Conservation (phyloP, 2,888 invertebrate genomes). For the Mesochorus sp. region DNA sequence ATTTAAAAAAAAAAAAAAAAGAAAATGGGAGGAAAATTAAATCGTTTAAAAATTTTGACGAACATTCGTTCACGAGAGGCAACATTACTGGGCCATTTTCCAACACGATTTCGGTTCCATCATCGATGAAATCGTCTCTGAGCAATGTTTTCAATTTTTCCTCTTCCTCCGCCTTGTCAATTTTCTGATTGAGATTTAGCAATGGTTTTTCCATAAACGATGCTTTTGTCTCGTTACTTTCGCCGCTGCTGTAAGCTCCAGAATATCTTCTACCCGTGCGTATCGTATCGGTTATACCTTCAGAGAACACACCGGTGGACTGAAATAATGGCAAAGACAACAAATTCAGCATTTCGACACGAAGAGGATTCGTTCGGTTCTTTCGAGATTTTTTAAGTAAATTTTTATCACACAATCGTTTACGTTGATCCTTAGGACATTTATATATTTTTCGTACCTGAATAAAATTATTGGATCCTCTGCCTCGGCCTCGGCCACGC, state of each 20-base stretch:
- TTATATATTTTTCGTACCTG: constrained; percentile 70
- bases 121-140: constrained; percentile 80
- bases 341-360: constrained; percentile 30
- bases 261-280: constrained; percentile 62
- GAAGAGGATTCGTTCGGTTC: not conserved
- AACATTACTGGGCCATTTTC: constrained; percentile 74
- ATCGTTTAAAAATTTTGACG: too few relatives aligned
- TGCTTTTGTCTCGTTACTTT: constrained; percentile 59
- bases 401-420: too few relatives aligned
- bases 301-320: constrained; percentile 79
- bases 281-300: constrained; percentile 71
- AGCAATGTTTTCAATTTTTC: constrained; percentile 76
- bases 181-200: constrained; percentile 72
- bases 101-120: constrained; percentile 68
- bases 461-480: constrained; percentile 69
- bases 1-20: too few relatives aligned
- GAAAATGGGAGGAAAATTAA: too few relatives aligned
- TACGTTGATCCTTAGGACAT: not conserved
- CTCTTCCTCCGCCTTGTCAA: constrained; percentile 78
- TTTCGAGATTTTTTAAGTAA: not conserved
- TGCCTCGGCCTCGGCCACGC: constrained; percentile 70
- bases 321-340: constrained; percentile 56
- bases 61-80: constrained; percentile 74
- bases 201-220: constrained; percentile 73
- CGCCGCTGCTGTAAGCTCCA: constrained; percentile 52